Percentiles rank a stretch among this genome's conserved stretches.
Conservation (phyloP, 1,140 invertebrate genomes). For the Lepeophtheirus salmonis region DNA sequence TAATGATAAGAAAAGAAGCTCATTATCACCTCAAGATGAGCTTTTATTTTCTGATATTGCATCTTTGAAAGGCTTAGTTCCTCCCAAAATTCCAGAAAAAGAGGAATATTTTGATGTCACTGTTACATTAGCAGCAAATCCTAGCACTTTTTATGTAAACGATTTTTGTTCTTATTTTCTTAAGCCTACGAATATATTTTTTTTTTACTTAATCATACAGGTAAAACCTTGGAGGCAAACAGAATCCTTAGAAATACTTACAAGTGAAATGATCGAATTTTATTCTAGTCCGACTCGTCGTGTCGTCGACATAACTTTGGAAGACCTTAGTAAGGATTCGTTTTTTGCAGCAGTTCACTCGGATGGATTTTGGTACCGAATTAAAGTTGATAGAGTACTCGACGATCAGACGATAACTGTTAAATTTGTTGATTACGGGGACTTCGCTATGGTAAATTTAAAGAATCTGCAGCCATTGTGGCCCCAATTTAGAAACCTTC, state of each 20-base stretch:
- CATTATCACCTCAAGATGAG: not conserved
- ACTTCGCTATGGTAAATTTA: conserved; percentile 28
- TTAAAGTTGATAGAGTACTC: conserved; percentile 28
- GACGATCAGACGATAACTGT: conserved; percentile 30
- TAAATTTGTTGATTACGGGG: conserved; percentile 36
- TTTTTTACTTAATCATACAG: conserved; percentile 3
- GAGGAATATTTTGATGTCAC: conserved; percentile 35
- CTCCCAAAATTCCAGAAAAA: conserved; percentile 27
- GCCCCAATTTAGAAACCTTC: conserved; percentile 31
- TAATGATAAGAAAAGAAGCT: not conserved
- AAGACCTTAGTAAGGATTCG: conserved; percentile 29
- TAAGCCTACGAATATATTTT: no score
- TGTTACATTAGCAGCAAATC: conserved; percentile 37
- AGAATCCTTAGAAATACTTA: conserved; percentile 29
- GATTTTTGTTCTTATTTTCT: not conserved
- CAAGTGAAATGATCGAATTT: conserved; percentile 31
- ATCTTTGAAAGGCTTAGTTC: conserved; percentile 19
- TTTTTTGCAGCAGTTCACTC: conserved; percentile 35
- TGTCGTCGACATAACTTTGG: conserved; percentile 21
- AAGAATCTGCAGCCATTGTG: conserved; percentile 30
- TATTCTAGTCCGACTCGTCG: conserved; percentile 24
- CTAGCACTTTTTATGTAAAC: conserved; percentile 34
- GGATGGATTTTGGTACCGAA: conserved; percentile 38
- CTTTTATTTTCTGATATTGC: not conserved
- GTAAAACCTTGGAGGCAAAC: conserved; percentile 21